phyloP scores from a whole-genome alignment of 1,140 invertebrate species.

The Hylaeus anthracinus region DNA sequence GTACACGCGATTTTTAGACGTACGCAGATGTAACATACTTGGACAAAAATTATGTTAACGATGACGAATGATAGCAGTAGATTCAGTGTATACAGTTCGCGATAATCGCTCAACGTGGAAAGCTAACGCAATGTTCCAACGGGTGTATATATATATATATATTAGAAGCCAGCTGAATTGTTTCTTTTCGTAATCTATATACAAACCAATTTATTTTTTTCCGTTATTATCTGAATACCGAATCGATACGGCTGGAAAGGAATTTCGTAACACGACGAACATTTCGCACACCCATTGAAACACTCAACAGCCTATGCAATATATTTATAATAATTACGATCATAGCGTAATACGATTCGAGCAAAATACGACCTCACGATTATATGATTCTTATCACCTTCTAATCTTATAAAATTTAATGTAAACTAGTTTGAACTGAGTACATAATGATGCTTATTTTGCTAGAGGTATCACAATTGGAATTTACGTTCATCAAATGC shows the following conservation, averaged over 20 bases:
- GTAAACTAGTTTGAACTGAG: constrained; percentile 1
- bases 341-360: neutral
- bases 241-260: neutral
- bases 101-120: neutral
- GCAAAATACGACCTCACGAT: neutral
- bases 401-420: neutral
- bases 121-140: neutral
- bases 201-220: neutral
- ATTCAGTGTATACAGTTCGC: neutral
- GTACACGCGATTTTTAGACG: constrained; percentile 7
- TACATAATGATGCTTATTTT: constrained; percentile 25
- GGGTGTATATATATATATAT: neutral
- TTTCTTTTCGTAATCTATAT: neutral
- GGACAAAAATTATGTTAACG: neutral
- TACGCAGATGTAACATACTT: neutral
- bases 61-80: neutral
- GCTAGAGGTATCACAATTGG: neutral
- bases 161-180: neutral
- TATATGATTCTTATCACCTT: neutral
- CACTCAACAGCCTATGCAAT: neutral
- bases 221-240: neutral
- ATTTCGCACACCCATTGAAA: neutral
- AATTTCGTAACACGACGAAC: neutral
- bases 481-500: neutral
- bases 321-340: neutral